Percentiles rank a stretch among this genome's conserved stretches.
phyloP scores from a whole-genome alignment of 2,888 invertebrate species.

The Leucoptera coffeella region DNA sequence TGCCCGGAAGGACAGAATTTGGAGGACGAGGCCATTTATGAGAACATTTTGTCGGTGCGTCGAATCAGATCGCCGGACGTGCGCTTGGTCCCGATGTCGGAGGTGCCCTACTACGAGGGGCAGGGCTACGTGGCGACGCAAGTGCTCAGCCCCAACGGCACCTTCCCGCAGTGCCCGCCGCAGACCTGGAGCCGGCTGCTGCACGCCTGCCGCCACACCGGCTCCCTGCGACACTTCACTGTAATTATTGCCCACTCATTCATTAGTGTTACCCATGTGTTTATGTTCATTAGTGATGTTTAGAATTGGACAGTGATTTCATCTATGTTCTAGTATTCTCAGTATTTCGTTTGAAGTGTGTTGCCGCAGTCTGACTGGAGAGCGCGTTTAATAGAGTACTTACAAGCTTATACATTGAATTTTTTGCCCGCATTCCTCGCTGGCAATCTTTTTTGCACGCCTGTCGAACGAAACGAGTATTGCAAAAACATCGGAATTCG shows the following conservation, averaged over 20 bases:
- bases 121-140: conserved; percentile 47
- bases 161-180: conserved; percentile 47
- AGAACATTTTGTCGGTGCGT: conserved; percentile 45
- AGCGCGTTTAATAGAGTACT: conserved; percentile 4
- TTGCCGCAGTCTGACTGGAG: too few species aligned
- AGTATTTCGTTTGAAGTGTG: too few species aligned
- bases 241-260: conserved; percentile 19
- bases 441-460: conserved; percentile 5
- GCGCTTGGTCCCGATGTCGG: conserved; percentile 45
- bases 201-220: conserved; percentile 29
- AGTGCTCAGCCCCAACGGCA: conserved; percentile 42
- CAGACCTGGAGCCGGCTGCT: conserved; percentile 43
- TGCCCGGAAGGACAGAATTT: conserved; percentile 48
- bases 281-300: too few species aligned
- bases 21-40: conserved; percentile 47
- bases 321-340: too few species aligned
- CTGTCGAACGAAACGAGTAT: conserved; percentile 27
- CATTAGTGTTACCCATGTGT: background rate
- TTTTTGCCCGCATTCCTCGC: conserved; percentile 42
- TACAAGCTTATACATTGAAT: conserved; percentile 11
- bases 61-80: conserved; percentile 46
- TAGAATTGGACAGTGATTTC: too few species aligned
- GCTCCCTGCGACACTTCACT: conserved; percentile 27
- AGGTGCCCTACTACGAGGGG: conserved; percentile 43
- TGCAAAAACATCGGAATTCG: conserved; percentile 40